A percentile compares a stretch with the other conserved stretches of the same genome.
Conservation (phyloP, 2,888 invertebrate genomes). For the Helobdella robusta region DNA sequence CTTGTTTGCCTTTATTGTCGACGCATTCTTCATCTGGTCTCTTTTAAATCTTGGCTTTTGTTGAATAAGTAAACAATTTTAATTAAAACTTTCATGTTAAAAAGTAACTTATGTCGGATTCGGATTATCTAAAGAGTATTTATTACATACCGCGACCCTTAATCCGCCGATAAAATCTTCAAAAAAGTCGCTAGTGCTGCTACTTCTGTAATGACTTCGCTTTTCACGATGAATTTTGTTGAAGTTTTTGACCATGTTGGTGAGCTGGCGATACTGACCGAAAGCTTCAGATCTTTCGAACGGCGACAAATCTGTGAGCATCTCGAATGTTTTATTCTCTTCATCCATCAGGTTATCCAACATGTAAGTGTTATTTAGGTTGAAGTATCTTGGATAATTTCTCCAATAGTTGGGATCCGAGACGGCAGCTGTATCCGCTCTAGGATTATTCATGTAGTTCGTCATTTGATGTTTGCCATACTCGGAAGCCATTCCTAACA, state of each 20-base stretch:
- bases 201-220: background rate
- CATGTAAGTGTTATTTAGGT: background rate
- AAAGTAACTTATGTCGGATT: too few species aligned
- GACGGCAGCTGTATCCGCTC: background rate
- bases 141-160: too few species aligned
- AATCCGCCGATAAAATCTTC: conserved; percentile 4
- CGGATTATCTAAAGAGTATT: too few species aligned
- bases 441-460: background rate
- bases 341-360: background rate
- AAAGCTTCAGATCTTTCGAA: background rate
- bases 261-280: background rate
- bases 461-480: conserved; percentile 9
- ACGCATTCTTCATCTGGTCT: too few species aligned
- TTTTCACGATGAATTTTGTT: background rate
- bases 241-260: background rate
- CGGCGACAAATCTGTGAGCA: background rate
- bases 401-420: background rate
- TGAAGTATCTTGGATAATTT: conserved; percentile 1
- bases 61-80: too few species aligned
- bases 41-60: too few species aligned
- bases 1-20: too few species aligned
- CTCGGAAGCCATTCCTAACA: background rate
- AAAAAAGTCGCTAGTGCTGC: background rate
- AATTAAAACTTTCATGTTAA: too few species aligned
- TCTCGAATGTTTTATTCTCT: conserved; percentile 2